These are phyloP conservation scores for Patiria miniata DNA, from an alignment of 35 echinoderm and acorn worm species.

Conservation along the genomic window DNA sequence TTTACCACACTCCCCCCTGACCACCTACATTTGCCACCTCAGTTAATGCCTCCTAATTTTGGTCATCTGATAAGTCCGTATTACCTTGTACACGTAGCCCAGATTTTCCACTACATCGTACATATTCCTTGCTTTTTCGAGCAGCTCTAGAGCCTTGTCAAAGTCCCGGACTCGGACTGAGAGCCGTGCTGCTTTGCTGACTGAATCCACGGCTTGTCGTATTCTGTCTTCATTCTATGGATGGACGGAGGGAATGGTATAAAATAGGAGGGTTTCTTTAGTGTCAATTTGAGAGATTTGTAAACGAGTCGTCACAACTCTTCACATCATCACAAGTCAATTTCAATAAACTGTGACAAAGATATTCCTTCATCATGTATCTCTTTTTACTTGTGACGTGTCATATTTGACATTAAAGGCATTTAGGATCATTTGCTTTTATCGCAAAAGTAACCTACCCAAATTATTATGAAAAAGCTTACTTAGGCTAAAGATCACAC, in stretches of 20 bases:
- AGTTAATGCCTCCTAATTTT: no score
- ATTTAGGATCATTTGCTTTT: no score
- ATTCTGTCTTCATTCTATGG: slow-evolving; percentile 68
- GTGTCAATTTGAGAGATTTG: background rate
- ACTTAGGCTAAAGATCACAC: no score
- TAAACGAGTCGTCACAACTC: background rate
- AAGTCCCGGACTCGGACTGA: slow-evolving; percentile 51
- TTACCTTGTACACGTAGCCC: slow-evolving; percentile 67
- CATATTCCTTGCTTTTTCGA: slow-evolving; percentile 70
- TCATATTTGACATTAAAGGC: no score
- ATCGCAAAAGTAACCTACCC: no score
- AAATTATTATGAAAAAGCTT: no score
- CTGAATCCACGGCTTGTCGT: slow-evolving; percentile 67
- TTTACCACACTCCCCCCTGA: no score
- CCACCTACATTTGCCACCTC: no score
- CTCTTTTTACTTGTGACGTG: no score
- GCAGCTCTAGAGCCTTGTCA: slow-evolving; percentile 55
- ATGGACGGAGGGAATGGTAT: background rate
- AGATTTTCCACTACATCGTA: slow-evolving; percentile 50
- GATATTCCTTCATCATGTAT: no score
- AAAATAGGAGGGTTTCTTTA: background rate
- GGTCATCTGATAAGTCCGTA: no score
- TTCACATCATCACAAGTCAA: background rate
- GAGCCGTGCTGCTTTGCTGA: slow-evolving; percentile 64
- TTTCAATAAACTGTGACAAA: background rate